Conservation (phyloP, 2,888 invertebrate species). For the Amiota mariae region DNA sequence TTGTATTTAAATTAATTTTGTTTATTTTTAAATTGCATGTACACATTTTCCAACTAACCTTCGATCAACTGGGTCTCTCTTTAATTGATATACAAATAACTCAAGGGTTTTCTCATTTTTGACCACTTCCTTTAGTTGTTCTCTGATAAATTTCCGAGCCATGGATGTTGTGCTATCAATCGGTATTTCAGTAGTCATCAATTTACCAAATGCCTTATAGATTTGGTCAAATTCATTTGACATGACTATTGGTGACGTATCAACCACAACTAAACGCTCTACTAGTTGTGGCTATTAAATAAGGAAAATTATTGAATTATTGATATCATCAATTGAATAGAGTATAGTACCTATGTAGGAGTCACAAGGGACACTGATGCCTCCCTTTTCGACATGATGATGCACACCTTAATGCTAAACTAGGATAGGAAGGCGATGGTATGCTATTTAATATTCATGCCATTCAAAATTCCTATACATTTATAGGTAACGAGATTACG, state of each 20-base stretch:
- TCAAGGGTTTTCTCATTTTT: constrained; percentile 78
- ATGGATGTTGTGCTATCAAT: constrained; percentile 80
- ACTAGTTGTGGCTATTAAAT: constrained; percentile 78
- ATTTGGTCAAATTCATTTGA: constrained; percentile 78
- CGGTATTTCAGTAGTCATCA: constrained; percentile 78
- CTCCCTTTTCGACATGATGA: too few species aligned
- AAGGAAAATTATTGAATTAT: constrained; percentile 16
- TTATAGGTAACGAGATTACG: too few species aligned
- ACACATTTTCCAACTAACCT: constrained; percentile 49
- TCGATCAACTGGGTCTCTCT: constrained; percentile 74
- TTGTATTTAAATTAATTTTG: background rate
- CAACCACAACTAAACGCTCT: constrained; percentile 81
- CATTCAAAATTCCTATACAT: too few species aligned
- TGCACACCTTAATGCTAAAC: too few species aligned
- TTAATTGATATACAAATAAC: constrained; percentile 90
- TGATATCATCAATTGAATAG: constrained; percentile 33
- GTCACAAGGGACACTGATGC: too few species aligned
- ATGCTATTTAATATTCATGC: background rate
- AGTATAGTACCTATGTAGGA: too few species aligned
- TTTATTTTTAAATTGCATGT: too few species aligned
- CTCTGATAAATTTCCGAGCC: constrained; percentile 81
- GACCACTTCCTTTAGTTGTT: constrained; percentile 76
- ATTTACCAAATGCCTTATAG: constrained; percentile 78
- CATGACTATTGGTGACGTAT: constrained; percentile 80
- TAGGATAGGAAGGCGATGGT: too few species aligned